phyloP scores from a whole-genome alignment of 1,140 invertebrate species.

The Lysiphlebus fabarum region DNA sequence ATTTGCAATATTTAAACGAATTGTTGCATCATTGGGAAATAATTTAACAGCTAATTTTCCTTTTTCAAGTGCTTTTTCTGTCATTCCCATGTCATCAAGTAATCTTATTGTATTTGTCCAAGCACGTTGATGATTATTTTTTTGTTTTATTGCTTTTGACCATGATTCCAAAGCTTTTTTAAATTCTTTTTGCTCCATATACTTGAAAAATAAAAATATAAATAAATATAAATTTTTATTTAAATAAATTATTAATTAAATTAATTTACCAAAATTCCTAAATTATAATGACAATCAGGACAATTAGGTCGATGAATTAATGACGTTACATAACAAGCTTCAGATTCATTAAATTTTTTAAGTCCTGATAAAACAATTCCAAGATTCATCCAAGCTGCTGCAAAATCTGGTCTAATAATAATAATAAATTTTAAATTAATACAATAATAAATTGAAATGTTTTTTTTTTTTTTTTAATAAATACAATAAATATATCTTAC shows the following conservation, averaged over 20 bases:
- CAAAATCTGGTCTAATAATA: slow-evolving; percentile 77
- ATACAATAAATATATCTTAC: slow-evolving; percentile 59
- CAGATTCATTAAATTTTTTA: slow-evolving; percentile 69
- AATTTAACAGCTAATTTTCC: slow-evolving; percentile 67
- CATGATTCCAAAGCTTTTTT: slow-evolving; percentile 67
- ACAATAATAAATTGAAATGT: not conserved
- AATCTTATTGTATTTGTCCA: slow-evolving; percentile 91
- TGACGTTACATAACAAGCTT: slow-evolving; percentile 77
- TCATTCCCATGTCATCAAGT: slow-evolving; percentile 74
- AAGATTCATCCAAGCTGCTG: slow-evolving; percentile 97
- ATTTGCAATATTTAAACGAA: slow-evolving; percentile 87
- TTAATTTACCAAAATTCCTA: slow-evolving; percentile 80
- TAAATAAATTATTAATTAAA: slow-evolving; percentile 14
- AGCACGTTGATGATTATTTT: slow-evolving; percentile 74
- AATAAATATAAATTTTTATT: not conserved
- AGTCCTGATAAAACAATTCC: slow-evolving; percentile 83
- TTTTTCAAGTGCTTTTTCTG: slow-evolving; percentile 67
- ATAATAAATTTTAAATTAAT: slow-evolving; percentile 9
- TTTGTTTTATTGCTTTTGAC: slow-evolving; percentile 75
- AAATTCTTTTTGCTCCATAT: slow-evolving; percentile 61
- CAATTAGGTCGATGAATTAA: slow-evolving; percentile 74
- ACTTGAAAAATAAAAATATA: slow-evolving; percentile 48
- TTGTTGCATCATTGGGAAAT: slow-evolving; percentile 67
- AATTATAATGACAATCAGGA: slow-evolving; percentile 91
- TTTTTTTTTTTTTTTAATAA: too few relatives aligned